Evolutionary conservation across 2,888 invertebrate genomes (phyloP), one percentile per base, ranked within the genome.

Genomic region (Alcis repandata): DNA sequence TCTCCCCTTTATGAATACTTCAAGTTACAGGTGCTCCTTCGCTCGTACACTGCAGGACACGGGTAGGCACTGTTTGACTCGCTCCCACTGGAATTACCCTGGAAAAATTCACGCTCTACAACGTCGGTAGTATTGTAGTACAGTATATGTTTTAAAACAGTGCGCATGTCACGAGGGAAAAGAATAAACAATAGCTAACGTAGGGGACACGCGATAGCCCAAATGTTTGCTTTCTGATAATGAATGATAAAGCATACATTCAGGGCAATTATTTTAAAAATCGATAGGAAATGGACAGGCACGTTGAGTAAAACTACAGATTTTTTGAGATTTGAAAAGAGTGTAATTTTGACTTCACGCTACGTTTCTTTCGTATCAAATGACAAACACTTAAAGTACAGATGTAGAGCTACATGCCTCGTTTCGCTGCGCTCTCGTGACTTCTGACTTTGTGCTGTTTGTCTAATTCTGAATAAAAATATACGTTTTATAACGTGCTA

Each of bases 1-100:
- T 76, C 78, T 80, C 77, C 75, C 72, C 77, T 82, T 84, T 87
- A 88, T 90, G 87, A 89, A 86, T 88, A 86, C 85, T 87, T 86
- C 74, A 88, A 61, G 79, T 77, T 82, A 79, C 79, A 80, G 83
- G 78, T 82, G 77, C 77, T 78, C 75, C 74, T 74, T 77, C 70
- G 72, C 65, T 32, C 46, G 78, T 83, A 80, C 80, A 79, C 78
- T 77, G 72, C 63, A 69, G 76, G 77, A 75, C 75, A 79, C 51
- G 41, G 6, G 11, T 54, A 41, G 6, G 11, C 11, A 51, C 20
- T 69, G 59, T 67, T 70, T 63, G 61, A 60, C 51, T 61, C 59
- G 63, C n/a, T 57, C 59, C 70, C 59, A 27, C 38, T 41, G 72
- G 63, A 68, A 67, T 48, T 63, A 15, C 40, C 60, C 63, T 66